Conservation (phyloP, 2,797 vertebrate genomes). For the Alectoris magna region DNA sequence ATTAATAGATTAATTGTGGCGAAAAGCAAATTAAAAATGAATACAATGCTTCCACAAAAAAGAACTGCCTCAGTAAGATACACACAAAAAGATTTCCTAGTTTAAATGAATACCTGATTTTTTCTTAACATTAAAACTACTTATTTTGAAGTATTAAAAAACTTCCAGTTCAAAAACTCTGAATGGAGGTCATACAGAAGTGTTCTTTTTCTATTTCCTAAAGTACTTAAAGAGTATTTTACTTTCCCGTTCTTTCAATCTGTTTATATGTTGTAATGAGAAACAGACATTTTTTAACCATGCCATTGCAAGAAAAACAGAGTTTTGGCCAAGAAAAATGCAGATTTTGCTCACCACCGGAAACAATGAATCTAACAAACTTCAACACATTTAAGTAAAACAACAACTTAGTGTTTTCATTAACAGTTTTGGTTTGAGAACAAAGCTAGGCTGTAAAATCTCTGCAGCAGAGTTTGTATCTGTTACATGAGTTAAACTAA, state of each 20-base stretch:
- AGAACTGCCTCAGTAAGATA: neutral
- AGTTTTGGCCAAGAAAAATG: constrained; percentile 81
- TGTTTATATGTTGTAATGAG: constrained; percentile 82
- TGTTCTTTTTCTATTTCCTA: constrained; percentile 44
- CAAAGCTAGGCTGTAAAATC: constrained; percentile 4
- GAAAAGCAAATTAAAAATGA: neutral
- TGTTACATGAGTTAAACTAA: neutral
- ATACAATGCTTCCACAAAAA: neutral
- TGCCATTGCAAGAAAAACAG: constrained; percentile 79
- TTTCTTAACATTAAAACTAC: neutral
- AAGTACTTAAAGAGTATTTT: constrained; percentile 57
- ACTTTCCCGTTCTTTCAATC: constrained; percentile 63
- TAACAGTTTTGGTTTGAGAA: constrained; percentile 58
- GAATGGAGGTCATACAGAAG: constrained; percentile 15
- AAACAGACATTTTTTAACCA: constrained; percentile 68
- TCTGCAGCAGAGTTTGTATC: neutral
- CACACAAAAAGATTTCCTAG: neutral
- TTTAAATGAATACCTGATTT: neutral
- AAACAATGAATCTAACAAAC: constrained; percentile 84
- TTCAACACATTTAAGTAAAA: constrained; percentile 81
- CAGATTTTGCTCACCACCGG: constrained; percentile 78
- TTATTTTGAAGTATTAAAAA: neutral
- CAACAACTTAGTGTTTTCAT: constrained; percentile 72
- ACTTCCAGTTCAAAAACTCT: neutral
- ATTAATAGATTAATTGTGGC: neutral